Evolutionary conservation across 2,797 vertebrate species (phyloP).

Genomic region (Sternarchorhynchus goeldii): DNA sequence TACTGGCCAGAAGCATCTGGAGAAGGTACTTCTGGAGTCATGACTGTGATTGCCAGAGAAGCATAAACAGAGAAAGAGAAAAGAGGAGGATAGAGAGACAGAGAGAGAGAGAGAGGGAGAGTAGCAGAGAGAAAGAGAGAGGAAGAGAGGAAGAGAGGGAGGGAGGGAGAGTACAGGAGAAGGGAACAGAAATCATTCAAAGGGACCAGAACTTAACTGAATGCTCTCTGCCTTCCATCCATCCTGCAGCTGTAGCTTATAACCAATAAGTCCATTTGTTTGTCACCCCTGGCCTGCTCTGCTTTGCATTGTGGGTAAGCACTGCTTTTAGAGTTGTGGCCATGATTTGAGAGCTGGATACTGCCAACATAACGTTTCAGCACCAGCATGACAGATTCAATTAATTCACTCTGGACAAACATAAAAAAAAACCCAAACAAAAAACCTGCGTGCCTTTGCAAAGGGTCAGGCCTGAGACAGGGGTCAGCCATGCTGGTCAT

Average conservation of each 20-base stretch:
- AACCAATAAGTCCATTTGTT: conserved; percentile 59
- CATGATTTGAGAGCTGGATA: conserved; percentile 68
- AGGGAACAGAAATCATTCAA: conserved; percentile 11
- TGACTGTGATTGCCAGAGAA: conserved; percentile 52
- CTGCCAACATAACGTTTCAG: conserved; percentile 52
- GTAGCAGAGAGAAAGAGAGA: conserved; percentile 1
- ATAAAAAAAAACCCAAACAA: conserved; percentile 52
- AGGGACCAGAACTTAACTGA: too few relatives aligned
- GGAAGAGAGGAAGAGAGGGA: background rate
- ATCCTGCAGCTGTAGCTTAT: conserved; percentile 58
- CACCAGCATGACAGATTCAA: conserved; percentile 68
- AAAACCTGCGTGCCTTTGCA: conserved; percentile 10
- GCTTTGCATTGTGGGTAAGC: conserved; percentile 55
- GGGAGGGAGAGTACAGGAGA: background rate
- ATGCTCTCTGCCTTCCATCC: conserved; percentile 12
- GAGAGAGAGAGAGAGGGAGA: background rate
- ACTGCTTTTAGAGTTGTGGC: conserved; percentile 67
- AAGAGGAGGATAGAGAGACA: background rate
- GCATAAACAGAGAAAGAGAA: background rate
- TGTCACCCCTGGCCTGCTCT: conserved; percentile 56
- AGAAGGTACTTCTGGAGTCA: conserved; percentile 45
- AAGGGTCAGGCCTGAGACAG: conserved; percentile 56
- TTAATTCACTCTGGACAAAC: conserved; percentile 66
- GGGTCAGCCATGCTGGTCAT: conserved; percentile 16
- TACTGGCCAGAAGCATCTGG: background rate